These are phyloP conservation scores for Poeciliopsis presidionis DNA, from an alignment of 2,797 vertebrate species.

Conservation along the genomic window DNA sequence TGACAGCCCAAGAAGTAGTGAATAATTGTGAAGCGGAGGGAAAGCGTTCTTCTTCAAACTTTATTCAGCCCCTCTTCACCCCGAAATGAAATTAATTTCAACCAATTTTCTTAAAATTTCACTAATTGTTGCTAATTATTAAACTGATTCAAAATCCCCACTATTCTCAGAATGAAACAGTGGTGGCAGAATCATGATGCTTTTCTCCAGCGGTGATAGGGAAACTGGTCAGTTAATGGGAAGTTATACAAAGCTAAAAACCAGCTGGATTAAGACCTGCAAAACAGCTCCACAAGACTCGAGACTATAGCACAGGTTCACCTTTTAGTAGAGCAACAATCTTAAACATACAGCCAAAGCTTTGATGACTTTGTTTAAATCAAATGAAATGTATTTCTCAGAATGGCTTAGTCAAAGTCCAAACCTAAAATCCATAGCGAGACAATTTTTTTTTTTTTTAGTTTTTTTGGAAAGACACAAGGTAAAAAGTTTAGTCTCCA, in stretches of 20 bases:
- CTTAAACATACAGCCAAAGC: too few species aligned
- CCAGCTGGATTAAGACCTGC: not conserved
- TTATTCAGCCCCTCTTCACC: not conserved
- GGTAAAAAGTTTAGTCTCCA: not conserved
- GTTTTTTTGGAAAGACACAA: not conserved
- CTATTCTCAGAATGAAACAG: not conserved
- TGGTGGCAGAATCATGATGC: not conserved
- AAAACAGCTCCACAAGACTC: not conserved
- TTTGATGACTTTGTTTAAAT: too few species aligned
- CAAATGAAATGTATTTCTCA: not conserved
- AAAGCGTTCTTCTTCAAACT: not conserved
- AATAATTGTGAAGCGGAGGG: not conserved
- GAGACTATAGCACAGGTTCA: not conserved
- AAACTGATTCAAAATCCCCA: not conserved
- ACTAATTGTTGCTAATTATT: not conserved
- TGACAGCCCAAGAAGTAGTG: not conserved
- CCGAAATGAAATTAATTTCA: not conserved
- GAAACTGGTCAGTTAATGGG: not conserved
- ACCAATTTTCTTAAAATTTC: not conserved
- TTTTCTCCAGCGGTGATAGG: not conserved
- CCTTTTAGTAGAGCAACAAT: too few species aligned
- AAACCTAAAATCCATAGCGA: not conserved
- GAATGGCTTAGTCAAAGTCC: not conserved
- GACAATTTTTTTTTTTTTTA: not conserved
- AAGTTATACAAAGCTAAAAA: not conserved